Evolutionary conservation across 2,797 vertebrate genomes (phyloP).

Genomic region (Anguilla megastoma): DNA sequence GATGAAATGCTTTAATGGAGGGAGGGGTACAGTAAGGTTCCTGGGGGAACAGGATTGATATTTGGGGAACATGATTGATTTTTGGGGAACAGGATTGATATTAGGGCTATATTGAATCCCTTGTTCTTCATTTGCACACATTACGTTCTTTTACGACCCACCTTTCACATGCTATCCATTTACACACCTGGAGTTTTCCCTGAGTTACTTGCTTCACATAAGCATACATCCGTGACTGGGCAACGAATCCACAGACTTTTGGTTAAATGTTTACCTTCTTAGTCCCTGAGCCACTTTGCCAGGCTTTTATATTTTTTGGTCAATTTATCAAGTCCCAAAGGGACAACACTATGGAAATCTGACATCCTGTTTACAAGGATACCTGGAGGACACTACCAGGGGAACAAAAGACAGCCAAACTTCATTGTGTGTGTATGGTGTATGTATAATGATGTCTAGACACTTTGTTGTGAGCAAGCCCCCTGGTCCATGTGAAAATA

Average conservation of each 20-base stretch:
- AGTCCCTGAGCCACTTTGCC: conserved; percentile 19
- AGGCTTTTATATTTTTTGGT: conserved; percentile 36
- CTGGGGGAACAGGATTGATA: not conserved
- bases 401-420: conserved; percentile 44
- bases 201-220: not conserved
- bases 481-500: not conserved
- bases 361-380: conserved; percentile 44
- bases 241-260: not conserved
- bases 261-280: not conserved
- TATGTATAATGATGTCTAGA: not conserved
- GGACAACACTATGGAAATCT: conserved; percentile 39
- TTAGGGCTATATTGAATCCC: conserved; percentile 14
- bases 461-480: not conserved
- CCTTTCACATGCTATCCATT: not conserved
- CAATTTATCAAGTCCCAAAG: conserved; percentile 55
- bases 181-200: not conserved
- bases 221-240: not conserved
- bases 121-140: not conserved
- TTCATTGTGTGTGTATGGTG: not conserved
- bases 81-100: not conserved
- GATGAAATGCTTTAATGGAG: not conserved
- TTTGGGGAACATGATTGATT: not conserved
- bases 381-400: conserved; percentile 51
- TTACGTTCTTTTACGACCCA: not conserved
- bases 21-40: not conserved